Evolutionary conservation across 2,113 vertebrate genomes (phyloP), one percentile per base, ranked within the genome.

Genomic region (Podilymbus podiceps): DNA sequence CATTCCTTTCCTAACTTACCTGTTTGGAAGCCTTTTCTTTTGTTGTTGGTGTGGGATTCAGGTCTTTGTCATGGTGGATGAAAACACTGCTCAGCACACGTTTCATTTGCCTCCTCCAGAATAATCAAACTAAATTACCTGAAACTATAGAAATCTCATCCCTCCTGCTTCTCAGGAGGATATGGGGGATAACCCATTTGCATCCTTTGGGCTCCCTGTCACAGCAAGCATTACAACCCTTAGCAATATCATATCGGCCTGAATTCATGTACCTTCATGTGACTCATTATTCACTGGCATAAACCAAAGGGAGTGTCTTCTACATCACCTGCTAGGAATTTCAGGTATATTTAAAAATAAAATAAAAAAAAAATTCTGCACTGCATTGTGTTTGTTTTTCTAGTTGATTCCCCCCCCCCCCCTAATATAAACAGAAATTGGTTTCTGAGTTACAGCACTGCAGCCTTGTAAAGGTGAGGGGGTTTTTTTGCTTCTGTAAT

Each of bases 231-330:
- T 71, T 81, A 49, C 58, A 24, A 81, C 21, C 23, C 25, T 49
- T 68, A 92, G 86, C 66, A 78, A 20, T 79, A 68, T 75, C 58
- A 59, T 64, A 62, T 49, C 40, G 38, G 27, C 66, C 91, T 89
- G 58, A 87, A 89, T 96, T 91, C 14, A 49, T 55, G n/a, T 87
- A 28, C 27, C 93, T 92, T 94, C 60, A 56, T 88, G 56, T 96
- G 89, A 93, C 33, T 96, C 87, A 94, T 93, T 92, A 83, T 85
- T 72, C 69, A 88, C 75, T 78, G 74, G 62, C 93, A 82, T 72
- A 92, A 94, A 75, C 17, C 20, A 60, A 88, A 97, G 91, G 94
- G 94, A 95, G 94, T 93, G 94, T 82, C 87, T 56, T 92, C 49
- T 68, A 89, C 73, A 93, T 96, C 95, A 96, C 17, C 21, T 49